Evolutionary conservation across 2,888 invertebrate genomes (phyloP), one percentile per base, ranked within the genome.

Genomic region (Stegana nigrithorax): DNA sequence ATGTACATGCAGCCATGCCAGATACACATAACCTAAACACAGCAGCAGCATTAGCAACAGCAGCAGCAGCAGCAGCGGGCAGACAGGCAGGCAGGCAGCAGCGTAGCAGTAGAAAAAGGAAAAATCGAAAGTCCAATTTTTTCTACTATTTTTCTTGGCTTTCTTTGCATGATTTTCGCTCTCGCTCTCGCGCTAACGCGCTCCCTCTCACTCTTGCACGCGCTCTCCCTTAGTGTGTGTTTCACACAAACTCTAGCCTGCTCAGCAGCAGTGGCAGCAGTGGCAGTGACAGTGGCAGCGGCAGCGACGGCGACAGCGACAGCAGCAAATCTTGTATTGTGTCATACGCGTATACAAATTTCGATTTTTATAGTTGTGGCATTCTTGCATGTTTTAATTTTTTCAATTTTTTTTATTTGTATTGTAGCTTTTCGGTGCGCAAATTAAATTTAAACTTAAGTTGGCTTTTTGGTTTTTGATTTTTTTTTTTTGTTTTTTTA

Each of bases 61-160:
- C 2, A 3, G 4, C n/a, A 2, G 5, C 4, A 14, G 42, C 6
- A 14, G 42, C n/a, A 6, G n/a, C 42, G 7, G 32, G 8, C n/a
- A 2, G n/a, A 32, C n/a, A n/a, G n/a, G 36, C 36, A 36, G n/a
- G n/a, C n/a, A n/a, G n/a, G 36, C n/a, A n/a, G 45, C 45, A 47
- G 45, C 21, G n/a, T 36, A 36, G 10, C n/a, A 36, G 2, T 5
- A 45, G 10, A 26, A 72, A 57, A 58, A 63, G 62, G 64, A 71
- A 73, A 73, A 73, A 73, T 71, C 71, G 67, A 71, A 73, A 70
- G 68, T 68, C 61, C 53, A 70, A 63, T 66, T 69, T 67, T 64
- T 26, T 29, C 47, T 47, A 14, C 55, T 62, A 60, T 62, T 14
- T 53, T 32, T 27, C 19, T 53, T 27, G 21, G 44, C n/a, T 39